phyloP scores from a whole-genome alignment of 2,797 vertebrate genomes.

The Micropoecilia bifurca region DNA sequence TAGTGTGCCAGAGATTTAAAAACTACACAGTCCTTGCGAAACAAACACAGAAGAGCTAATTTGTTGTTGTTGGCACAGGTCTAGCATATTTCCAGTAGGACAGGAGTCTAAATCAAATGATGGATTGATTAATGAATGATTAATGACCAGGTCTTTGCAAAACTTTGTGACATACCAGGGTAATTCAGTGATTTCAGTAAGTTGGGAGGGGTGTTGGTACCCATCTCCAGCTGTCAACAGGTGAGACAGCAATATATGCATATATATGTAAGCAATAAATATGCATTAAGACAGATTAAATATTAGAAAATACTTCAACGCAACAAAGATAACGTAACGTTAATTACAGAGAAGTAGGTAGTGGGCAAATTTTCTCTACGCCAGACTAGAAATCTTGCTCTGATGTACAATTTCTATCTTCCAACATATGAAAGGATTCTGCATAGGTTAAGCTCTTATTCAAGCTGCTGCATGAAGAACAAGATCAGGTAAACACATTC shows the following conservation, averaged over 20 bases:
- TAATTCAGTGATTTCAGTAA: background rate
- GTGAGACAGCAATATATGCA: no score
- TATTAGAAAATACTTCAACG: conserved; percentile 8
- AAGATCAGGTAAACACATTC: conserved; percentile 33
- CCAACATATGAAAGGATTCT: conserved; percentile 57
- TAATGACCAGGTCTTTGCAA: background rate
- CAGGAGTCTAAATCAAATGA: background rate
- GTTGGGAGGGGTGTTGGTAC: no score
- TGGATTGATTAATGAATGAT: no score
- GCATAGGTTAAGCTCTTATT: conserved; percentile 45
- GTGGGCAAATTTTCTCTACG: conserved; percentile 32
- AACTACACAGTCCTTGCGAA: background rate
- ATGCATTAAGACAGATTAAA: background rate
- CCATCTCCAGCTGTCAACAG: no score
- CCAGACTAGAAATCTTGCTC: conserved; percentile 47
- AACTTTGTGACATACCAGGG: background rate
- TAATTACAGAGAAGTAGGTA: conserved; percentile 35
- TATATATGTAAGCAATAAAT: no score
- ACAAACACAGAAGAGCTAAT: background rate
- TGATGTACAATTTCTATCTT: conserved; percentile 53
- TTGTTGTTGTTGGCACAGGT: background rate
- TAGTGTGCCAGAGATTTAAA: background rate
- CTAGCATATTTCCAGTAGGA: background rate
- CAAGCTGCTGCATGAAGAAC: conserved; percentile 26
- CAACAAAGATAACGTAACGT: conserved; percentile 20